These are phyloP conservation scores for Microcebus tavaratra DNA, from an alignment of 2,113 vertebrate genomes.

Conservation along the genomic window DNA sequence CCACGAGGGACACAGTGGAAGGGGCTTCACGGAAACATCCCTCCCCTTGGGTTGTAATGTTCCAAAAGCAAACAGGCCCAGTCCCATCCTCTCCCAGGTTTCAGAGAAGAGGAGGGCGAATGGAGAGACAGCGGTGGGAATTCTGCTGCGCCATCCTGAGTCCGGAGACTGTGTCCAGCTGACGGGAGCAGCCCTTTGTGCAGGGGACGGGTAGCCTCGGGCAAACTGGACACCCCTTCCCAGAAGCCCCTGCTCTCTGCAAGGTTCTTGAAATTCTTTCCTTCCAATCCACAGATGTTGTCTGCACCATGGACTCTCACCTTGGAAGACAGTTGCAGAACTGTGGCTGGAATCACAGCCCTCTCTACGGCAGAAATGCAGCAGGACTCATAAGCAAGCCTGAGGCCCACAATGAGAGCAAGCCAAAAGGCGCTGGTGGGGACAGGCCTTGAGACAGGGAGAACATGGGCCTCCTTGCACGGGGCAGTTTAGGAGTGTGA, in stretches of 20 bases:
- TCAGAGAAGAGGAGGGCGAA: neutral
- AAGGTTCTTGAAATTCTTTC: neutral
- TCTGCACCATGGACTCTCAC: neutral
- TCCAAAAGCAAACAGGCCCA: neutral
- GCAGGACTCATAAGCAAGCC: neutral
- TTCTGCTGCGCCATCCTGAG: neutral
- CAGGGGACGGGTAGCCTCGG: neutral
- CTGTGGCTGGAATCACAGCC: neutral
- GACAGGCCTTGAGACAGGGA: neutral
- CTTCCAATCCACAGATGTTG: neutral
- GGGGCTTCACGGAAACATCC: neutral
- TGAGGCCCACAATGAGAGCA: neutral
- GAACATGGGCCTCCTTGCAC: no score
- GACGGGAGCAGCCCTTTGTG: neutral
- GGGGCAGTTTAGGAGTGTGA: neutral
- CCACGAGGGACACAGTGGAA: neutral
- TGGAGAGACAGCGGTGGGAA: neutral
- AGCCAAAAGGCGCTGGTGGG: neutral
- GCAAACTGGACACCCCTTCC: neutral
- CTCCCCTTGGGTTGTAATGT: neutral
- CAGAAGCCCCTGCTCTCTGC: neutral
- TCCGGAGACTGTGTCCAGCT: neutral
- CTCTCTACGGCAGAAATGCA: neutral
- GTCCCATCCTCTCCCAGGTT: neutral
- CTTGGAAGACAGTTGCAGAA: neutral